Base-by-base conservation (phyloP, 2,797 vertebrate genomes). In the Manis crassicaudata region DNA sequence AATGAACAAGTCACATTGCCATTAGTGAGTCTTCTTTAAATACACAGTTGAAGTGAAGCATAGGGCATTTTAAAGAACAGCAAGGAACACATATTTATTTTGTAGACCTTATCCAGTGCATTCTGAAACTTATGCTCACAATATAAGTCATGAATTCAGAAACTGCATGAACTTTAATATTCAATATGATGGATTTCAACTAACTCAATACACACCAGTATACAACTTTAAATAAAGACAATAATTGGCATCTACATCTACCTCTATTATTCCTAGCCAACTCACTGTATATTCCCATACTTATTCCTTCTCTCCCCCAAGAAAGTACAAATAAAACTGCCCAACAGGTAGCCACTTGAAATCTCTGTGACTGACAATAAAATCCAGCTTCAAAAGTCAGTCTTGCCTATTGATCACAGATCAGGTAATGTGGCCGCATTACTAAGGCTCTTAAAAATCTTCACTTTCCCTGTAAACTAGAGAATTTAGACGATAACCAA, bases 331-430 rank as follows among this genome's bases (percentile, higher is more conserved):
- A 63, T 58, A 12, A 95, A 94, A 92, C 29, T 29, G 6, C 9
- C 11, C n/a, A 86, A 63, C 32, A n/a, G 21, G 27, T 6, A 89
- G 70, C 20, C 37, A n/a, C 9, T 37, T 63, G 46, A 88, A 91
- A 72, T 75, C 25, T 23, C 62, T 60, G 50, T 6, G 3, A 58
- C 16, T 81, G 63, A 86, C 25, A 46, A 62, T 50, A 96, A 83
- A 62, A 93, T 87, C 90, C 32, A 84, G n/a, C 27, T 60, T 94
- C 90, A 54, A 94, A 93, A 70, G 72, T 84, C 65, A 92, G 3
- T 32, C 91, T 46, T 90, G 40, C 50, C 21, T 37, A 14, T 92
- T 14, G 43, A 76, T 58, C 50, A 50, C 52, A 86, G 25, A 92
- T 77, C 27, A 89, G n/a, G 1, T 54, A 82, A 9, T 21, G 43